Evolutionary conservation across 2,888 invertebrate species (phyloP).

Genomic region (Tolmerus cingulatus): DNA sequence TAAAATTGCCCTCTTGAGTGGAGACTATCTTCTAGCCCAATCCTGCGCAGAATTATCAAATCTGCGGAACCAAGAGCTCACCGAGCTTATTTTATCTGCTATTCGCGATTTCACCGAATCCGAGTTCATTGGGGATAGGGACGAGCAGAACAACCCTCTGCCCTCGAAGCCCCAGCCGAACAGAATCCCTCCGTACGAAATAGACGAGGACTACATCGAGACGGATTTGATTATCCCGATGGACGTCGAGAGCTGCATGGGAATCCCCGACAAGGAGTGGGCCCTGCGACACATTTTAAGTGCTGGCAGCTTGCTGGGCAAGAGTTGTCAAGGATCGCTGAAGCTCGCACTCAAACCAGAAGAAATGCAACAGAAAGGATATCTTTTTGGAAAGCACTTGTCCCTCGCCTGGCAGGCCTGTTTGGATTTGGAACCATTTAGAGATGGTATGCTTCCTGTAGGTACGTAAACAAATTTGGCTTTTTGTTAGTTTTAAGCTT

Average conservation of each 20-base stretch:
- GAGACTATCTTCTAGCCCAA: slow-evolving; percentile 89
- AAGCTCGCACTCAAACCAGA: slow-evolving; percentile 83
- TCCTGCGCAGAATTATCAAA: slow-evolving; percentile 86
- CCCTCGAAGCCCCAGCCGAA: slow-evolving; percentile 71
- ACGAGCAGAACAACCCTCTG: slow-evolving; percentile 83
- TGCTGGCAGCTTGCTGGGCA: slow-evolving; percentile 75
- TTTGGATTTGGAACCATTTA: slow-evolving; percentile 78
- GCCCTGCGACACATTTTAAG: slow-evolving; percentile 79
- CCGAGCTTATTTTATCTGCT: slow-evolving; percentile 88
- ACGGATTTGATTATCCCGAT: slow-evolving; percentile 66
- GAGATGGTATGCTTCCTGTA: slow-evolving; percentile 55
- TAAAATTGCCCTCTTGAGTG: slow-evolving; percentile 91
- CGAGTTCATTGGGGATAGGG: slow-evolving; percentile 86
- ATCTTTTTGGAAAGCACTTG: slow-evolving; percentile 88
- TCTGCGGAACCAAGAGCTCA: slow-evolving; percentile 77
- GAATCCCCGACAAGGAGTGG: slow-evolving; percentile 80
- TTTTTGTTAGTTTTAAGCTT: not conserved
- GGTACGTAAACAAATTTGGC: slow-evolving; percentile 49
- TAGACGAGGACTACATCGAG: slow-evolving; percentile 58
- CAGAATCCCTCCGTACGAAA: slow-evolving; percentile 46
- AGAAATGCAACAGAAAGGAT: slow-evolving; percentile 80
- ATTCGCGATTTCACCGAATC: slow-evolving; percentile 89
- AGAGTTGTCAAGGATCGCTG: slow-evolving; percentile 87
- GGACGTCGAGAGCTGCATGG: slow-evolving; percentile 66
- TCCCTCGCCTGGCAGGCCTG: slow-evolving; percentile 90